Evolutionary conservation across 1,140 invertebrate species (phyloP).

Genomic region (Nasonia giraulti): DNA sequence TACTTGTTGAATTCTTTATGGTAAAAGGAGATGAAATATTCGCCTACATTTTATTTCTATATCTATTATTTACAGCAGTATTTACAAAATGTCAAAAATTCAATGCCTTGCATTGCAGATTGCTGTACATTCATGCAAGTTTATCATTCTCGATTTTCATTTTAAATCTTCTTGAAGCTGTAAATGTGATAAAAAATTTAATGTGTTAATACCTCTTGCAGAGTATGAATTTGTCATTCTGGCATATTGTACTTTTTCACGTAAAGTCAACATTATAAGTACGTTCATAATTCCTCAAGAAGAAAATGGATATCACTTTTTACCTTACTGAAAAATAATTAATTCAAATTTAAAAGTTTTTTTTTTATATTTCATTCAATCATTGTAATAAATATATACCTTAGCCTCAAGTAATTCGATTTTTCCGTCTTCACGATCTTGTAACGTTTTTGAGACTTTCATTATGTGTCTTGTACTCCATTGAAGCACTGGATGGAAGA

Average conservation of each 20-base stretch:
- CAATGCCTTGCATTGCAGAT: slow-evolving; percentile 42
- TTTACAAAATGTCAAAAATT: slow-evolving; percentile 51
- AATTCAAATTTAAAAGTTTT: background rate
- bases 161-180: slow-evolving; percentile 26
- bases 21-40: slow-evolving; percentile 42
- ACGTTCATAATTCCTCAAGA: slow-evolving; percentile 35
- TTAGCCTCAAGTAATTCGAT: slow-evolving; percentile 17
- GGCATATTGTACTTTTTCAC: slow-evolving; percentile 36
- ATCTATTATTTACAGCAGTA: slow-evolving; percentile 52
- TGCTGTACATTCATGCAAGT: slow-evolving; percentile 47
- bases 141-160: slow-evolving; percentile 12
- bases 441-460: slow-evolving; percentile 83
- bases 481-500: slow-evolving; percentile 91
- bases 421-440: slow-evolving; percentile 53
- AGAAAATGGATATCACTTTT: slow-evolving; percentile 34
- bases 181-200: slow-evolving; percentile 37
- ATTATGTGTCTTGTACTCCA: slow-evolving; percentile 98
- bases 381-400: background rate
- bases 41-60: slow-evolving; percentile 50
- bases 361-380: background rate
- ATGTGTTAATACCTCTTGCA: slow-evolving; percentile 28
- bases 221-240: slow-evolving; percentile 36
- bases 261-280: slow-evolving; percentile 44
- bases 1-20: slow-evolving; percentile 26
- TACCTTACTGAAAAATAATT: slow-evolving; percentile 18